phyloP scores from a whole-genome alignment of 2,797 vertebrate species.

The Poliocrania exsul region DNA sequence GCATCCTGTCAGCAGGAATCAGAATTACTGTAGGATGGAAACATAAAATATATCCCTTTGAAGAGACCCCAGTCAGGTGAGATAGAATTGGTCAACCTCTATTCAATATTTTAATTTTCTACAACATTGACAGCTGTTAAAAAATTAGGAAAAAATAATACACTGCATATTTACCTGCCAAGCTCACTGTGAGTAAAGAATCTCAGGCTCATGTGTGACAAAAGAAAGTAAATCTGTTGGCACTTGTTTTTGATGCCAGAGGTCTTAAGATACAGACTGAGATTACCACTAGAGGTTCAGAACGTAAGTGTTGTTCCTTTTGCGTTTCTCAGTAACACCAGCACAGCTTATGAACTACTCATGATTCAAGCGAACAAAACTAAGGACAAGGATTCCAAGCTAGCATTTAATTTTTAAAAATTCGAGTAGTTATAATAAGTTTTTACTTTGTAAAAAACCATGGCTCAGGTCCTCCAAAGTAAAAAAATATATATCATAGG shows the following conservation, averaged over 20 bases:
- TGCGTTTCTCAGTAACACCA: background rate
- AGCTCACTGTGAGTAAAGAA: background rate
- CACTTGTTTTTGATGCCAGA: background rate
- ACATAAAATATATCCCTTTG: background rate
- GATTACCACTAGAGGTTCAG: background rate
- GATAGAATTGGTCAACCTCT: background rate
- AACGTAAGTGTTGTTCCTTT: accelerated
- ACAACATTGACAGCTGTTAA: background rate
- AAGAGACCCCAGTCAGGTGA: background rate
- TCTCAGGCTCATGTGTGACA: background rate
- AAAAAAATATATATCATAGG: background rate
- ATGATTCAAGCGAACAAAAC: background rate
- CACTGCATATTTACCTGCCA: background rate
- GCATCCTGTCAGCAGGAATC: background rate
- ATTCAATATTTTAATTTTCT: background rate
- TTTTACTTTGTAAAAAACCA: background rate
- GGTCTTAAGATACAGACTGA: background rate
- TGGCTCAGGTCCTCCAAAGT: background rate
- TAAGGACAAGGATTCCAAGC: background rate
- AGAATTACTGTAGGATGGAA: background rate
- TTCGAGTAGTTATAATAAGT: background rate
- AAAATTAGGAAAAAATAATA: background rate
- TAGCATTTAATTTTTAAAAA: background rate
- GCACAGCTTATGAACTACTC: background rate
- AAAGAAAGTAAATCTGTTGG: background rate